phyloP scores from a whole-genome alignment of 2,113 vertebrate genomes.

The Oophaga pumilio region DNA sequence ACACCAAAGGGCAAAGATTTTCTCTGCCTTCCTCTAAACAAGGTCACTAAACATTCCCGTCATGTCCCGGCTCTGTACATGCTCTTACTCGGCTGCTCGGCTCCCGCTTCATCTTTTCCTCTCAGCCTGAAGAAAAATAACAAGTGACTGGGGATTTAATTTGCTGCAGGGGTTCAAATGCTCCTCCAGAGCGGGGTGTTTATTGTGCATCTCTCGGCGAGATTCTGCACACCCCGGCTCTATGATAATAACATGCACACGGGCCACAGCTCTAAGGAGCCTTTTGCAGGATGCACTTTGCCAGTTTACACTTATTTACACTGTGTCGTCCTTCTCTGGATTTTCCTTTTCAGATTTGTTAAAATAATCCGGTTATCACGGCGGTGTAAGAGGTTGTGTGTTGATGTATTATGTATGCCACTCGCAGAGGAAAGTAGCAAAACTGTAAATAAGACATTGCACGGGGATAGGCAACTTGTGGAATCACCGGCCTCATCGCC shows the following conservation, averaged over 20 bases:
- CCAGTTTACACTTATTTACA: slow-evolving; percentile 12
- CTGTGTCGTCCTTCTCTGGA: not conserved
- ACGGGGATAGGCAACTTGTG: not conserved
- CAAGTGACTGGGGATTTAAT: slow-evolving; percentile 55
- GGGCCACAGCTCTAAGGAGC: slow-evolving; percentile 1
- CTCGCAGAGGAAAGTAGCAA: not conserved
- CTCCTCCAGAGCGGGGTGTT: slow-evolving; percentile 31
- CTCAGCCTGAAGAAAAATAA: slow-evolving; percentile 55
- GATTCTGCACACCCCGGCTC: not conserved
- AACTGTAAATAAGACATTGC: not conserved
- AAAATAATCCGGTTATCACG: slow-evolving; percentile 12
- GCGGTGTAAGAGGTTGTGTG: not conserved
- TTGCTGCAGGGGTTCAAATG: slow-evolving; percentile 52
- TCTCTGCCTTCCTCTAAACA: slow-evolving; percentile 24
- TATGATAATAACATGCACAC: not conserved
- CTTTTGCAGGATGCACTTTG: slow-evolving; percentile 15
- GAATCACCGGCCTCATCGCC: too few relatives aligned
- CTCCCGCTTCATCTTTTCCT: slow-evolving; percentile 43
- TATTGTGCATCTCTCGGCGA: slow-evolving; percentile 30
- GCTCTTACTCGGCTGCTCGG: slow-evolving; percentile 16
- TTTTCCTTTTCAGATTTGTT: not conserved
- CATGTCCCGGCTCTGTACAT: slow-evolving; percentile 36
- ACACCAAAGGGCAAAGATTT: slow-evolving; percentile 10
- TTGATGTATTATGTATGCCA: not conserved
- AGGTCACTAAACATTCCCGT: slow-evolving; percentile 49